Evolutionary conservation across 2,888 invertebrate genomes (phyloP), one percentile per base, ranked within the genome.

Genomic region (Oeneis ivallda): DNA sequence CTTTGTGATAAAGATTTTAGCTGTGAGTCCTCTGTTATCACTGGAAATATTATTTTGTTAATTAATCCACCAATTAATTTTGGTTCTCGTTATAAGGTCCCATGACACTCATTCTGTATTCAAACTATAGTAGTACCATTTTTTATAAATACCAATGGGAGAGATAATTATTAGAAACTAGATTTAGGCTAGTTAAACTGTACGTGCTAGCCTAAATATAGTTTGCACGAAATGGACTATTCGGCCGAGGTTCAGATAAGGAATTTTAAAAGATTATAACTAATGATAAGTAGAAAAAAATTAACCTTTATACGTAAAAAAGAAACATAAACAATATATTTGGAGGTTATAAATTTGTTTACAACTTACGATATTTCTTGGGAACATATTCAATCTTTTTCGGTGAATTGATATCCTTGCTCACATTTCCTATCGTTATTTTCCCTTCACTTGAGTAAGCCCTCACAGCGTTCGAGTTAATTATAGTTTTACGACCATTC

Each of bases 371-470:
- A 82, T 96, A 97, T 76, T 95, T 94, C 75, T 93, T 89, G 9
- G 98, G 98, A n/a, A 98, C 96, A 81, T 96, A 94, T 91, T 97
- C 96, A 2, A 94, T 94, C 79, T 94, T 93, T 75, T 93, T 94
- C 0, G 96, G 94, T 54, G 84, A 78, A 66, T 78, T 77, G 11
- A 92, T 76, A 47, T 92, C 92, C 82, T 95, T 96, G 43, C 93
- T 93, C 71, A 96, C 94, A 86, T 95, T 94, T 72, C 95, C 96
- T 74, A 97, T 96, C 45, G 94, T 94, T 56, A 96, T 94, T 82
- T 90, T 93, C 73, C 92, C 93, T 65, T 89, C 84, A 69, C 88
- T 89, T 56, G 92, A 85, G 73, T 86, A 92, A 7, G 85, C 86
- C 72, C 92, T 81, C 10, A 92, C 85, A 71, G 75, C 73, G 75